Evolutionary conservation across 1,140 invertebrate species (phyloP).

Genomic region (Hormaphis cornu): DNA sequence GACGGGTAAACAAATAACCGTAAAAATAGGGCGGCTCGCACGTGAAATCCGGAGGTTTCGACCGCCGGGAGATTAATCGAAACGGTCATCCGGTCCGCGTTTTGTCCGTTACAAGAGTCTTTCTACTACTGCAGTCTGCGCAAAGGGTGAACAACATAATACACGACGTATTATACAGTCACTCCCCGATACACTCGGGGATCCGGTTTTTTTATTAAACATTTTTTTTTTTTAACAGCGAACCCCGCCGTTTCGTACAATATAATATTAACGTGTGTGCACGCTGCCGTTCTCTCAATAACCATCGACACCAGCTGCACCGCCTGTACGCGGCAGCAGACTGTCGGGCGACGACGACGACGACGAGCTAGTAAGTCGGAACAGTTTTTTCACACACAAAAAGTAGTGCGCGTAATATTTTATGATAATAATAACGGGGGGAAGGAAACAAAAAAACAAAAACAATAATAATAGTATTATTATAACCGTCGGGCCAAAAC

Average conservation of each 20-base stretch:
- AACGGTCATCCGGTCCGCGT: not conserved
- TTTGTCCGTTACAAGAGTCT: conserved; percentile 26
- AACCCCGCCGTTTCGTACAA: not conserved
- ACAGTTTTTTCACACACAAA: too few species aligned
- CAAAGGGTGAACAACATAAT: not conserved
- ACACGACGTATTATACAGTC: not conserved
- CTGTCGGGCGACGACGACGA: not conserved
- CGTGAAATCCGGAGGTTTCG: too few species aligned
- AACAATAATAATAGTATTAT: too few species aligned
- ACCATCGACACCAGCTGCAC: conserved; percentile 28
- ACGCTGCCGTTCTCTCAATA: conserved; percentile 7
- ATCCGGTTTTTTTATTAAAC: conserved; percentile 12
- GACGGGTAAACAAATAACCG: too few species aligned
- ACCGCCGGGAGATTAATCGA: too few species aligned
- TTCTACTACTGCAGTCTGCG: not conserved
- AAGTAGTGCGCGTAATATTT: too few species aligned
- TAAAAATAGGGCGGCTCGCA: too few species aligned
- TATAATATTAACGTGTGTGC: not conserved
- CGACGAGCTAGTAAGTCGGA: not conserved
- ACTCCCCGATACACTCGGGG: not conserved
- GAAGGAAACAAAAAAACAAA: too few species aligned
- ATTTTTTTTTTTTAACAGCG: conserved; percentile 11
- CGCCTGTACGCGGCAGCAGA: too few species aligned
- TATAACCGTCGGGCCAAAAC: conserved; percentile 7
- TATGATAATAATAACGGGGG: too few species aligned